phyloP scores from a whole-genome alignment of 1,140 invertebrate species.

The Hylyphantes graminicola region DNA sequence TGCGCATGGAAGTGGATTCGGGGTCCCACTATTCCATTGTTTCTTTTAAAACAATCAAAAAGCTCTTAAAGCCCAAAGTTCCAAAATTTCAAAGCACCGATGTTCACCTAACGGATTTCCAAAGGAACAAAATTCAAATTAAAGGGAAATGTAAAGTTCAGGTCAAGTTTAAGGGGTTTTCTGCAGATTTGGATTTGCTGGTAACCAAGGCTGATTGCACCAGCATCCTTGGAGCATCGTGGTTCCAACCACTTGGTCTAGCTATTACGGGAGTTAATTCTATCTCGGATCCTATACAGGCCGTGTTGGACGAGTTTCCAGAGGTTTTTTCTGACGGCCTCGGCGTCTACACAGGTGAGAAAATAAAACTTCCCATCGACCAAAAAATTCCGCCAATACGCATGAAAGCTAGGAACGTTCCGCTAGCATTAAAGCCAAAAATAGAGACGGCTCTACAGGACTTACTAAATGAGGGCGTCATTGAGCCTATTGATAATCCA shows the following conservation, averaged over 20 bases:
- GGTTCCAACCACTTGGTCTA: neutral
- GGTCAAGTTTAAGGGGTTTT: too few species aligned
- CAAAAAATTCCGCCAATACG: neutral
- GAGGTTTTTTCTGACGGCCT: too few species aligned
- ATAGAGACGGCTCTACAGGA: neutral
- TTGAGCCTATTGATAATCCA: constrained; percentile 61
- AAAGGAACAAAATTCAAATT: neutral
- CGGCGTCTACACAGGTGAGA: too few species aligned
- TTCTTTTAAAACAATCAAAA: neutral
- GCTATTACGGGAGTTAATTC: neutral
- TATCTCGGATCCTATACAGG: neutral
- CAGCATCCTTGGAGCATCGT: too few species aligned
- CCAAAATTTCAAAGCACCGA: neutral
- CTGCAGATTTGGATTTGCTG: too few species aligned
- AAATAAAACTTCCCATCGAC: too few species aligned
- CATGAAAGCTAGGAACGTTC: constrained; percentile 3
- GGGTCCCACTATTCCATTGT: neutral
- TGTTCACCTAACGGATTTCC: neutral
- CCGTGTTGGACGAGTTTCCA: neutral
- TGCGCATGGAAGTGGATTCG: neutral
- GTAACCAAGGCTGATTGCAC: too few species aligned
- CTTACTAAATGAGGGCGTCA: constrained; percentile 52
- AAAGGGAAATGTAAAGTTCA: neutral
- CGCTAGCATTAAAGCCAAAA: constrained; percentile 18
- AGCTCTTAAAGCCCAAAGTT: neutral